Conservation (phyloP, 2,888 invertebrate genomes). For the Hirtodrosophila alboralis region DNA sequence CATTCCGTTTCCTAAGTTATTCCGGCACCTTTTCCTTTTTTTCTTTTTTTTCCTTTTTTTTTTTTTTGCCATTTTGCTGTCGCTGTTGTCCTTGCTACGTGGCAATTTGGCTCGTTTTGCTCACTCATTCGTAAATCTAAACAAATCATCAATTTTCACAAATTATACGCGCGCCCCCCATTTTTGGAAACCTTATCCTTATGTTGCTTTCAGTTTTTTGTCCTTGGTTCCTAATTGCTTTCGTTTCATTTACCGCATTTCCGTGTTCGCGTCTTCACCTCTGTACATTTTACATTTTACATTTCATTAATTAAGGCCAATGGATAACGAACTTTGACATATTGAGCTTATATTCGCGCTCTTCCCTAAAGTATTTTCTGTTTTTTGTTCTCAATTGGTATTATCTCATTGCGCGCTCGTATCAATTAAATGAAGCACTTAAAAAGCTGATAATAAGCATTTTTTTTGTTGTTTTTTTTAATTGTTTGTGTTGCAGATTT, state of each 20-base stretch:
- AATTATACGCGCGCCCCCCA: slow-evolving; percentile 64
- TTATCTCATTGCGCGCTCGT: slow-evolving; percentile 42
- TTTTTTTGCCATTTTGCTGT: slow-evolving; percentile 18
- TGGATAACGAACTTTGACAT: slow-evolving; percentile 72
- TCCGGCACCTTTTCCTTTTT: slow-evolving; percentile 46
- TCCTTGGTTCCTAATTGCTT: slow-evolving; percentile 70
- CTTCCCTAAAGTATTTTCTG: not conserved
- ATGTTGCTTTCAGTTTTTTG: slow-evolving; percentile 26
- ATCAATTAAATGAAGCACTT: slow-evolving; percentile 21
- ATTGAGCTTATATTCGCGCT: slow-evolving; percentile 57
- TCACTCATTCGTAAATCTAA: slow-evolving; percentile 78
- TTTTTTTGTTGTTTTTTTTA: slow-evolving; percentile 11
- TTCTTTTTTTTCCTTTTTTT: too few species aligned
- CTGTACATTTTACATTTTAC: slow-evolving; percentile 69
- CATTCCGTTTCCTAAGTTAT: slow-evolving; percentile 34
- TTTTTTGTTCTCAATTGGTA: not conserved
- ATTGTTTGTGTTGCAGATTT: slow-evolving; percentile 20
- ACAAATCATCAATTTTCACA: slow-evolving; percentile 81
- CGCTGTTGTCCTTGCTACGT: slow-evolving; percentile 59
- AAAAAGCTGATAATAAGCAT: slow-evolving; percentile 34
- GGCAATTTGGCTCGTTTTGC: slow-evolving; percentile 77
- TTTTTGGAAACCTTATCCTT: slow-evolving; percentile 3
- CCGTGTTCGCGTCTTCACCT: slow-evolving; percentile 47
- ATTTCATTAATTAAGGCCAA: slow-evolving; percentile 80
- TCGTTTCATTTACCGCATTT: slow-evolving; percentile 54